Evolutionary conservation across 2,888 invertebrate species (phyloP).

Genomic region (Spicauda simplicius): DNA sequence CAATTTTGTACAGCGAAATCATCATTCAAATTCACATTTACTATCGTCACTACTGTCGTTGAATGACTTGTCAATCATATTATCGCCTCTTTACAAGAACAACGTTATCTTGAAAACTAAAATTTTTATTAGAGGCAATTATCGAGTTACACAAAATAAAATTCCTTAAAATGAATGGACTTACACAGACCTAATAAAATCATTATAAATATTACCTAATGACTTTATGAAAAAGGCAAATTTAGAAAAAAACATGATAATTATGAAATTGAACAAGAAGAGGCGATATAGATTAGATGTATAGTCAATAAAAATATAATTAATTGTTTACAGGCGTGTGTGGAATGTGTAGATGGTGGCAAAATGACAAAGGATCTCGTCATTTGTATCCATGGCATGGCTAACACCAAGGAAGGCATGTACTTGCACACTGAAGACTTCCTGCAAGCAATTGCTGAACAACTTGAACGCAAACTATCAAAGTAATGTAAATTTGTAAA

Average conservation of each 20-base stretch:
- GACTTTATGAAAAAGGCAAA: no score
- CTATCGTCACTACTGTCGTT: not conserved
- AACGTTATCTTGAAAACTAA: no score
- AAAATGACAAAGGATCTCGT: constrained; percentile 96
- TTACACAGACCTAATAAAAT: no score
- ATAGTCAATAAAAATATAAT: constrained; percentile 1
- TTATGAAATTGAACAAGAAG: no score
- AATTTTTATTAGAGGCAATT: no score
- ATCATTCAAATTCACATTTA: not conserved
- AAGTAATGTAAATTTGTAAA: constrained; percentile 50
- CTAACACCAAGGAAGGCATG: constrained; percentile 92
- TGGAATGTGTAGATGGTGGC: constrained; percentile 92
- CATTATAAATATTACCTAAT: no score
- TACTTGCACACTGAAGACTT: constrained; percentile 94
- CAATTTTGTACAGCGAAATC: no score
- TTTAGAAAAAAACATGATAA: no score
- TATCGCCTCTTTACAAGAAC: no score
- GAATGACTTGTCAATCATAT: not conserved
- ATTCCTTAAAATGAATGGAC: no score
- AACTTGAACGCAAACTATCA: constrained; percentile 84
- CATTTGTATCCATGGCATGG: constrained; percentile 93
- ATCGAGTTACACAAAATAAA: no score
- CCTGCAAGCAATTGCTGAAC: constrained; percentile 91
- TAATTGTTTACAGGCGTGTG: constrained; percentile 85
- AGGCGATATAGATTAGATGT: no score